Evolutionary conservation across 2,113 vertebrate genomes (phyloP), one percentile per base, ranked within the genome.

Genomic region (Muntiacus muntjak): DNA sequence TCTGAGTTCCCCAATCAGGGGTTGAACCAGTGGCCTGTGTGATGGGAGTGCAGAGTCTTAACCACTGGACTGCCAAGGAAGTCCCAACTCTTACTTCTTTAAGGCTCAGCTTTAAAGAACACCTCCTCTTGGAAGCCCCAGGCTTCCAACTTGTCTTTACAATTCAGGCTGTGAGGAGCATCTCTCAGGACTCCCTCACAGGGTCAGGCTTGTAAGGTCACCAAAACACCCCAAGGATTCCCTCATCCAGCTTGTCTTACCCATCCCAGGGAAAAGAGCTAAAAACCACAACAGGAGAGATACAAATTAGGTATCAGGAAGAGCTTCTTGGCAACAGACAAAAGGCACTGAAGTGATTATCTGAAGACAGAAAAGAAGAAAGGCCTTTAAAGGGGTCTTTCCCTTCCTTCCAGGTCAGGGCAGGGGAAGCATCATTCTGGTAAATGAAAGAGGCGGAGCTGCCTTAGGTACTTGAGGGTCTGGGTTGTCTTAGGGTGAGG

Each of bases 71-170:
- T 52, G 78, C 30, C 28, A 6, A 50, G 78, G 30, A 52, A 33
- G 78, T 81, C 17, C 5, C 28, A 96, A 85, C 57, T 95, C 81
- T 36, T 94, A 93, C 30, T 91, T 91, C 28, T 94, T 94, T 95
- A 98, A 91, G 94, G 50, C 14, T 91, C 54, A 88, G 62, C 43
- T 88, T 95, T 52, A 91, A 71, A 54, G 54, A 95, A 89, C 7
- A 88, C 26, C 52, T 87, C 60, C 74, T 64, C 23, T 84, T 87
- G 58, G 76, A 96, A 95, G 71, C 25, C n/a, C 16, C 40, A 89
- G 78, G 52, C 23, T 91, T 88, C 54, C 36, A 90, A 90, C 21
- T 50, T 62, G 50, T 36, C 23, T 94, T 30, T 33, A 47, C 6
- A 91, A n/a, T 91, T 87, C 13, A 71, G 23, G 40, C 43, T 84